Percentiles rank a stretch among this genome's conserved stretches.
Conservation (phyloP, 2,888 invertebrate genomes). For the Sympetrum striolatum region DNA sequence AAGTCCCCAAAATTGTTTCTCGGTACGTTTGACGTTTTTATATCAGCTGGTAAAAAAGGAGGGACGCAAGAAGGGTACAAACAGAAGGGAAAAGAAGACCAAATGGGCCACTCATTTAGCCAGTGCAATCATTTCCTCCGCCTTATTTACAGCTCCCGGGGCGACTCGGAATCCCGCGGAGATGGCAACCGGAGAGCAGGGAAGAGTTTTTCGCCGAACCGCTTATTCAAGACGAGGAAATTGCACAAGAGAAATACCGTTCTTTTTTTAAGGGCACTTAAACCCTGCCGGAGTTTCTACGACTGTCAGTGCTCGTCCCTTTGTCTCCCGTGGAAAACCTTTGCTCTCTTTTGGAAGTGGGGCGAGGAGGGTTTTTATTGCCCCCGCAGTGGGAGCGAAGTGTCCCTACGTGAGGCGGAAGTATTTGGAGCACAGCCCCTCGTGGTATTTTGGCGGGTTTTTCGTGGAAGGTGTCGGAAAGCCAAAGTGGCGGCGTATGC, state of each 20-base stretch:
- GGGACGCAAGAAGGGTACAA: neutral
- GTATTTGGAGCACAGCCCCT: neutral
- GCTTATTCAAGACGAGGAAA: neutral
- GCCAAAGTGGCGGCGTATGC: neutral
- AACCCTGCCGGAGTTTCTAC: slow-evolving; percentile 1
- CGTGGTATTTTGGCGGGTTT: neutral
- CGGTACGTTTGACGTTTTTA: no score
- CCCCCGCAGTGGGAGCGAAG: neutral
- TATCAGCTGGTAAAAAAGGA: neutral
- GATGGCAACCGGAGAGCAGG: neutral
- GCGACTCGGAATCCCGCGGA: neutral
- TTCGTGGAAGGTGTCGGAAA: neutral
- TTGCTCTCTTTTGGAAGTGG: neutral
- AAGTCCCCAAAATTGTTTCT: no score
- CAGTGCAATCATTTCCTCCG: slow-evolving; percentile 16
- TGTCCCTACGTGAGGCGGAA: neutral
- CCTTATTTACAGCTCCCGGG: neutral
- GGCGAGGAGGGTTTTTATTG: neutral
- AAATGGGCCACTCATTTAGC: neutral
- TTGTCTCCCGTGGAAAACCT: neutral
- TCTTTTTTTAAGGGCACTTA: slow-evolving; percentile 22
- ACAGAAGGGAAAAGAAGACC: neutral
- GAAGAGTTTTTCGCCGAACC: neutral
- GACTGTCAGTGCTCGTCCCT: slow-evolving; percentile 11
- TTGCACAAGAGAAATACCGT: neutral